Evolutionary conservation across 1,140 invertebrate species (phyloP).

Genomic region (Geopemphigus sp.): DNA sequence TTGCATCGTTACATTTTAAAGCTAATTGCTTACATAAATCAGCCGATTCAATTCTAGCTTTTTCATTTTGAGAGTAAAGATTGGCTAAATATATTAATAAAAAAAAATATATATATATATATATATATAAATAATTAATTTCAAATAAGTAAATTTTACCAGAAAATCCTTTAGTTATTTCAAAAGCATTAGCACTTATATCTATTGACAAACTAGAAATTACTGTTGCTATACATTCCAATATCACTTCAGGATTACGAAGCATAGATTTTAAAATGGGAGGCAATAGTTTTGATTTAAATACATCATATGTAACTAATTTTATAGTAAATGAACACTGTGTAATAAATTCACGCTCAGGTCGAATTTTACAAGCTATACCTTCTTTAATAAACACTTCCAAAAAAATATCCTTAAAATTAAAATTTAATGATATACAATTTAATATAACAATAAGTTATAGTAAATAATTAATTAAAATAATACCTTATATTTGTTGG

Average conservation of each 20-base stretch:
- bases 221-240: slow-evolving; percentile 75
- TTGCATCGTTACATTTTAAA: slow-evolving; percentile 68
- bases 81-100: slow-evolving; percentile 64
- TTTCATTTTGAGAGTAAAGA: slow-evolving; percentile 79
- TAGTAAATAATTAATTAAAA: neutral
- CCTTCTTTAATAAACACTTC: slow-evolving; percentile 78
- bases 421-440: neutral
- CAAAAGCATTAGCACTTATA: slow-evolving; percentile 73
- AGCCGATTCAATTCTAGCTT: slow-evolving; percentile 69
- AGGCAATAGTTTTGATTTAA: slow-evolving; percentile 73
- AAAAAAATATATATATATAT: slow-evolving; percentile 19
- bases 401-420: slow-evolving; percentile 58
- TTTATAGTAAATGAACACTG: slow-evolving; percentile 66
- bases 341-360: slow-evolving; percentile 66
- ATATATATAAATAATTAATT: neutral
- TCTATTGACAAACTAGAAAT: slow-evolving; percentile 71
- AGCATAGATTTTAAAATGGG: slow-evolving; percentile 88
- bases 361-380: slow-evolving; percentile 76
- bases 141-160: slow-evolving; percentile 58
- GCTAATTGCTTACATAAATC: slow-evolving; percentile 69
- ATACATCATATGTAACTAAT: slow-evolving; percentile 69
- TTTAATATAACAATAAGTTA: neutral
- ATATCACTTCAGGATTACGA: slow-evolving; percentile 88
- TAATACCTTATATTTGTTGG: slow-evolving; percentile 37
- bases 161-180: slow-evolving; percentile 79